These are phyloP conservation scores for Leptonema lineaticorne DNA, from an alignment of 1,140 invertebrate genomes.

Conservation along the genomic window DNA sequence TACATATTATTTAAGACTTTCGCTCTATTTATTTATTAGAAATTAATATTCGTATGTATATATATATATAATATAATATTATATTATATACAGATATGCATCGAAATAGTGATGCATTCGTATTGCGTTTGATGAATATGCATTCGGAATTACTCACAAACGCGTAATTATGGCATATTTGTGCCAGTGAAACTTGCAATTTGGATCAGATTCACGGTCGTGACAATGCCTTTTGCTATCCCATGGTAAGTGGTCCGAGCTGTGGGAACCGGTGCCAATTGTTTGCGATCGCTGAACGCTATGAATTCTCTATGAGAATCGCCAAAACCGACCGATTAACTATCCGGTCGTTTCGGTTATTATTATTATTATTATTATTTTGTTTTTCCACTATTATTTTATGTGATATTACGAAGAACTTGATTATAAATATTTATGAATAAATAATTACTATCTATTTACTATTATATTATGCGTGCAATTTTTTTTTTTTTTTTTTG, in stretches of 20 bases:
- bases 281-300: constrained; percentile 6
- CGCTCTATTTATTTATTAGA: no score
- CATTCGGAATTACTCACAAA: constrained; percentile 8
- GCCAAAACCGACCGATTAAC: background rate
- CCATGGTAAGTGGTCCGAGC: constrained; percentile 30
- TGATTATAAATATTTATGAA: no score
- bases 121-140: constrained; percentile 18
- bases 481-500: no score
- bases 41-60: no score
- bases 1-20: no score
- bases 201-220: constrained; percentile 29
- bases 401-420: no score
- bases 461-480: no score
- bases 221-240: constrained; percentile 23
- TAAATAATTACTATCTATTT: no score
- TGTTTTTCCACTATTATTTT: no score
- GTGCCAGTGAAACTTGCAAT: constrained; percentile 39
- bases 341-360: background rate
- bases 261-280: constrained; percentile 27
- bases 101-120: background rate
- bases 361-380: no score
- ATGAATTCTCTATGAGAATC: background rate
- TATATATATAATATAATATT: no score
- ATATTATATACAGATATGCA: no score
- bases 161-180: constrained; percentile 40